These are phyloP conservation scores for Sula dactylatra DNA, from an alignment of 2,113 vertebrate genomes.

Conservation along the genomic window DNA sequence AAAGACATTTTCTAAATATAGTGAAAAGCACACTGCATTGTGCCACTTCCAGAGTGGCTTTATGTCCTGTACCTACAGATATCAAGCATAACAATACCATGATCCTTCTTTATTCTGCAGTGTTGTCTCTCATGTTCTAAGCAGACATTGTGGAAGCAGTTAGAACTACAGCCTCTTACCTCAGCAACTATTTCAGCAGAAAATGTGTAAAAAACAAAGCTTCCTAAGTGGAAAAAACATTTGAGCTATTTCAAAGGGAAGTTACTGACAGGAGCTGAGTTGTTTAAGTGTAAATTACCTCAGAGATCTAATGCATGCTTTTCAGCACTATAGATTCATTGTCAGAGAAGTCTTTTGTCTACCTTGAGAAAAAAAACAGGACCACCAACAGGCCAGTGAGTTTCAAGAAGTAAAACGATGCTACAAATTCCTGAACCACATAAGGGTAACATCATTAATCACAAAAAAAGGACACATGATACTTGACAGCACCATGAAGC, in stretches of 20 bases:
- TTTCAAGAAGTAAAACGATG: slow-evolving; percentile 56
- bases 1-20: neutral
- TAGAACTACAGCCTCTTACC: neutral
- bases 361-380: neutral
- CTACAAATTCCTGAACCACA: slow-evolving; percentile 29
- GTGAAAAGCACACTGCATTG: neutral
- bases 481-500: neutral
- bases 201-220: neutral
- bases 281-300: slow-evolving; percentile 57
- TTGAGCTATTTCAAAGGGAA: slow-evolving; percentile 44
- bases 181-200: neutral
- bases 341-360: neutral
- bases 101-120: neutral
- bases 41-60: neutral
- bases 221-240: slow-evolving; percentile 38
- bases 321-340: slow-evolving; percentile 18
- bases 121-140: neutral
- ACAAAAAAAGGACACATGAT: neutral
- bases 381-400: neutral
- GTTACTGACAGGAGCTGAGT: slow-evolving; percentile 34
- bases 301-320: slow-evolving; percentile 32
- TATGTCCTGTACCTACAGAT: neutral
- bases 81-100: neutral
- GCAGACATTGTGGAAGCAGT: neutral
- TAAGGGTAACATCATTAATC: slow-evolving; percentile 47